phyloP scores from a whole-genome alignment of 2,888 invertebrate species.

The Mimachlamys varia region DNA sequence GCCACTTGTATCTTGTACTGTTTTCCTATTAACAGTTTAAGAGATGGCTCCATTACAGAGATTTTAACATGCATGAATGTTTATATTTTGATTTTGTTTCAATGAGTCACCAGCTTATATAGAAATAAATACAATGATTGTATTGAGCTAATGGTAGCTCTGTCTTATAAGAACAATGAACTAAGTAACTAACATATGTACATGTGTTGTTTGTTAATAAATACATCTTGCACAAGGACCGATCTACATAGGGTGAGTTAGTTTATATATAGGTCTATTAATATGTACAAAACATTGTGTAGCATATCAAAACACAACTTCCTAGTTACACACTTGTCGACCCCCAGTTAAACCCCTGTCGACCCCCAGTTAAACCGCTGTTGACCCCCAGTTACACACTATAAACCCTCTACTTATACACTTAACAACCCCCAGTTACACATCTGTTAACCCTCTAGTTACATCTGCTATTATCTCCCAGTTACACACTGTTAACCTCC shows the following conservation, averaged over 20 bases:
- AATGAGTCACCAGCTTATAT: no score
- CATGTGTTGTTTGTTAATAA: not conserved
- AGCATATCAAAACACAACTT: not conserved
- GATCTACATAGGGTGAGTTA: not conserved
- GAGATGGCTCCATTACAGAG: not conserved
- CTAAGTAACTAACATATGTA: not conserved
- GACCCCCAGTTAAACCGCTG: no score
- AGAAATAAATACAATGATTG: not conserved
- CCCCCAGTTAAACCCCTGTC: no score
- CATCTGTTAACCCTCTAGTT: no score
- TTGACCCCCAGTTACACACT: no score
- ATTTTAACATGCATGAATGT: not conserved
- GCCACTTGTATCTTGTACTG: no score
- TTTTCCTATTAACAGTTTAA: no score
- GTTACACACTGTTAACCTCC: no score
- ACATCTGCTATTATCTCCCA: no score
- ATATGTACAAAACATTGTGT: not conserved
- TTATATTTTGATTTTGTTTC: not conserved
- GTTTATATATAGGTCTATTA: not conserved
- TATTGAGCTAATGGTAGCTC: slow-evolving; percentile 1
- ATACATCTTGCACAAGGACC: not conserved
- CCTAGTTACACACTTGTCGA: no score
- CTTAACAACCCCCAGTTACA: no score
- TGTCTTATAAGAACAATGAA: not conserved
- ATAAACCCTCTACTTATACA: no score